Evolutionary conservation across 2,888 invertebrate genomes (phyloP).

Genomic region (Epistrophella euchroma): DNA sequence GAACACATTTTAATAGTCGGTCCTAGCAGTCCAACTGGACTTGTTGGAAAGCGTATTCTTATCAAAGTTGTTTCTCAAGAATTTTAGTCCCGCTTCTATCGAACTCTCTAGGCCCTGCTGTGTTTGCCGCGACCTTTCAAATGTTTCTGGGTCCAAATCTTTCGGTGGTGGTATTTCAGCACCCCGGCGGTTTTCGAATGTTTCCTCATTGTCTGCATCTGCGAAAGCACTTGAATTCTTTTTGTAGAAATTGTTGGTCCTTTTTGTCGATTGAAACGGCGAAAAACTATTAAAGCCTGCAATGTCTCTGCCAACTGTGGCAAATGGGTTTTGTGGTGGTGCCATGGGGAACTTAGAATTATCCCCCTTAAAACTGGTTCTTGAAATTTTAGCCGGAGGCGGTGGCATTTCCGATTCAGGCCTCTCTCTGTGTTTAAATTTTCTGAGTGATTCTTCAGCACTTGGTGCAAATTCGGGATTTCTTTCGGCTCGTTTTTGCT

Average conservation of each 20-base stretch:
- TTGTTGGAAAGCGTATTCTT: constrained; percentile 81
- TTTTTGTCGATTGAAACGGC: constrained; percentile 64
- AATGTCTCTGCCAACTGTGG: neutral
- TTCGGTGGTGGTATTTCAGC: constrained; percentile 88
- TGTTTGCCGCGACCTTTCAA: constrained; percentile 77
- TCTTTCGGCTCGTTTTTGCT: constrained; percentile 89
- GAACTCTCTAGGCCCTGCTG: constrained; percentile 84
- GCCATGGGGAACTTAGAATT: constrained; percentile 42
- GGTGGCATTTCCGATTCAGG: neutral
- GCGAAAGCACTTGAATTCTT: constrained; percentile 34
- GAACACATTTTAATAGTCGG: constrained; percentile 79
- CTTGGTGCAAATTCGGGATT: constrained; percentile 91
- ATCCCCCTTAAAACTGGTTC: constrained; percentile 57
- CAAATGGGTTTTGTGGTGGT: constrained; percentile 57
- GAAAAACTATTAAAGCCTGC: constrained; percentile 30
- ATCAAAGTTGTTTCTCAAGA: constrained; percentile 85
- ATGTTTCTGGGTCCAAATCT: constrained; percentile 85
- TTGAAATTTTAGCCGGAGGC: constrained; percentile 3
- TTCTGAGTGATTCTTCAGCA: constrained; percentile 65
- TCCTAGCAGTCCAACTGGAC: constrained; percentile 82
- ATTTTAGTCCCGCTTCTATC: constrained; percentile 85
- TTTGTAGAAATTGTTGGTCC: constrained; percentile 34
- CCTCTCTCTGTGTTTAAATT: constrained; percentile 23
- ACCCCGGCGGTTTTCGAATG: constrained; percentile 79
- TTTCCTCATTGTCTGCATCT: neutral